Evolutionary conservation across 2,113 vertebrate genomes (phyloP).

Genomic region (Vombatus ursinus): DNA sequence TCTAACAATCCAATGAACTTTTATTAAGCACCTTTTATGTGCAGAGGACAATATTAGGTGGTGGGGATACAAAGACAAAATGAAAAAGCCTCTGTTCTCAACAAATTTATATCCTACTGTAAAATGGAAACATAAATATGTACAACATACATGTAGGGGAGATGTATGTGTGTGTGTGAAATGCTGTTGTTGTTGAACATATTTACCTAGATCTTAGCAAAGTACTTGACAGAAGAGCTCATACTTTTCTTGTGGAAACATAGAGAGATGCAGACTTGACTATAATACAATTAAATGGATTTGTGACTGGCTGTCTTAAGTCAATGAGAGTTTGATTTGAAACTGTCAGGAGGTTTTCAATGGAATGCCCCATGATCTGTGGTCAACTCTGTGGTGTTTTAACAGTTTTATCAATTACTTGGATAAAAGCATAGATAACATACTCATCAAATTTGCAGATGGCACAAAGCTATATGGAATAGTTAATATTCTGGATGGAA

Average conservation of each 20-base stretch:
- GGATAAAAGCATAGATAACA: not conserved
- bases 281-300: not conserved
- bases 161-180: no score
- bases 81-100: not conserved
- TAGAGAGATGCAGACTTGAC: not conserved
- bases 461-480: not conserved
- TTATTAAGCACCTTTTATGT: not conserved
- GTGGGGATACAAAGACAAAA: not conserved
- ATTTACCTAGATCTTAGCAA: not conserved
- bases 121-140: no score
- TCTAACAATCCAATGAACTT: not conserved
- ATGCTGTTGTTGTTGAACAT: not conserved
- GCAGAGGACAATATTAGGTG: not conserved
- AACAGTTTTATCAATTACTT: not conserved
- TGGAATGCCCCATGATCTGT: not conserved
- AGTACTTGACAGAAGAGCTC: not conserved
- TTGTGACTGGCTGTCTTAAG: not conserved
- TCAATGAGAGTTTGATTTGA: not conserved
- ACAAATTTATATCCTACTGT: no score
- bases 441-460: not conserved
- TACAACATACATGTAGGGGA: no score
- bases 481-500: not conserved
- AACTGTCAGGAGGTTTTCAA: not conserved
- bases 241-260: not conserved
- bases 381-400: not conserved